Evolutionary conservation across 2,797 vertebrate species (phyloP), one percentile per base, ranked within the genome.

Genomic region (Australoheros facetus): DNA sequence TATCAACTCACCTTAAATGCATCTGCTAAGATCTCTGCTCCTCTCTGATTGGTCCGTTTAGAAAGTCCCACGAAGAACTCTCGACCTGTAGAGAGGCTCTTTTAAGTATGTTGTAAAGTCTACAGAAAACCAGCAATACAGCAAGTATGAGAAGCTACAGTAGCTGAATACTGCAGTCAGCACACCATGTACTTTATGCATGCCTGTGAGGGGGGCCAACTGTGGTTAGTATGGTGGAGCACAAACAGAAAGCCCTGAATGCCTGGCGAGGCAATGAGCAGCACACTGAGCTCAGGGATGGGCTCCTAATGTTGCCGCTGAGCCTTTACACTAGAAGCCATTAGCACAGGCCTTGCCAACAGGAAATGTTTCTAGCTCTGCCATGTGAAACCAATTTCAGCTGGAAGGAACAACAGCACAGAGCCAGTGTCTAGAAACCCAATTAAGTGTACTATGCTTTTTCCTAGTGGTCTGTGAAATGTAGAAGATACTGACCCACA

Each of bases 1-100:
- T 19, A 62, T 39, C 79, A 62, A 77, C 88, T 91, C 93, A 99
- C 98, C 97, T 99, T 99, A 92, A 99, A 99, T 3, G 96, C 96
- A 88, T 99, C 97, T 66, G 98, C 98, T 78, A 99, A 93, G 90
- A 99, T 99, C 95, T 99, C 98, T 34, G 98, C 98, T 92, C 98
- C 98, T 93, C 97, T 96, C 90, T 98, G 98, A 94, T 99, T 99
- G 87, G 98, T 99, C 86, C 98, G 93, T 91, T 96, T 98, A 78
- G 98, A 99, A 85, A 99, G 97, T 56, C 98, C 98, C 88, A 99
- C 98, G 34, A 99, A 99, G 92, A 99, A 98, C 94, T 99, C 98
- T 91, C 95, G 95, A 87, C 98, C 98, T 99, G 76, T 79, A 82
- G 8, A 74, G 42, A 78, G 16, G 81, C 84, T 19, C 3, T 81